Base-by-base conservation (phyloP, 2,888 invertebrate species). In the Ichneumoninae sp. region DNA sequence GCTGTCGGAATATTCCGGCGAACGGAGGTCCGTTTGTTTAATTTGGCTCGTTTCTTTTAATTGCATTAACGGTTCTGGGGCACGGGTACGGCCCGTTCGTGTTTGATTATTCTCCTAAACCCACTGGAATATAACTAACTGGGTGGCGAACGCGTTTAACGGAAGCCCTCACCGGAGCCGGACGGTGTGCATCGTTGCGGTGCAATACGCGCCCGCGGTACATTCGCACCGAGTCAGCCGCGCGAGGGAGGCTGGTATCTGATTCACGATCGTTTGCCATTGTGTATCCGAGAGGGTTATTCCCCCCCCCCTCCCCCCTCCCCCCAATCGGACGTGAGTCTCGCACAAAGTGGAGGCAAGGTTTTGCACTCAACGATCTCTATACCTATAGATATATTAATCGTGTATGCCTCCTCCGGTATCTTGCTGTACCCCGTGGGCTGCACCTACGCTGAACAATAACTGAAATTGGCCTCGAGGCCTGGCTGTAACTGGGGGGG, bases 241-340 rank as follows among this genome's bases (percentile, higher is more conserved):
- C 54, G 72, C 60, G 81, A 82, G 82, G 77, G 74, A 75, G 65
- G 75, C 30, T 80, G 66, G 22, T 86, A 86, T 86, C 85, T 84
- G 83, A 86, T 85, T 85, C 83, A 85, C 86, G 80, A 86, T 85
- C 86, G 76, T 86, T 83, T 82, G 85, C 86, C 78, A 86, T 86
- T 86, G 83, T 85, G 77, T 84, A 83, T 80, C 80, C 72, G 57
- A 72, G 70, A 69, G 36, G 76, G 77, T 30, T 75, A 74, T 77
- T 78, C 70, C 82, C 78, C 44, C 44, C 13, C 44, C 13, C 3
- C 44, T 83, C 85, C 82, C 78, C 40, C 40, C 8, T 2, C 40
- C 5, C 2, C 40, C 83, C 85, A 82, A 83, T 85, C 83, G 71
- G 36, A 86, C 78, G 75, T 80, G 68, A 84, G 60, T 75, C 65